phyloP scores from a whole-genome alignment of 2,113 vertebrate species.

The Gorsachius goisagi region DNA sequence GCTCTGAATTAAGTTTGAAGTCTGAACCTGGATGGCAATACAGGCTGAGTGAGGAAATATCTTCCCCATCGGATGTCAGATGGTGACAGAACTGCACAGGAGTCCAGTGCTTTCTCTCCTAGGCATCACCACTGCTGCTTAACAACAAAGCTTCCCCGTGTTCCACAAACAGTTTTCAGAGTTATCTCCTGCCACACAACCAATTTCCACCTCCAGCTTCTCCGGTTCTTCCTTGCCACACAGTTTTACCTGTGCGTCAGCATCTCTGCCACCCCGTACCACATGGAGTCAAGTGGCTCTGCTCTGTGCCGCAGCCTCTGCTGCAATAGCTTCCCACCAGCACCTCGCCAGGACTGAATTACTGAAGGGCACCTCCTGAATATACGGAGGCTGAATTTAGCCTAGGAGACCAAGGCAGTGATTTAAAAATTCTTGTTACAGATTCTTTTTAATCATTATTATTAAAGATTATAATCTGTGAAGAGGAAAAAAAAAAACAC shows the following conservation, averaged over 20 bases:
- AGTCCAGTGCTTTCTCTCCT: not conserved
- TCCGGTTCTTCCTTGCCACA: not conserved
- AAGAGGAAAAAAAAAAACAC: not conserved
- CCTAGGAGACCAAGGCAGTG: not conserved
- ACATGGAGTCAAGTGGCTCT: not conserved
- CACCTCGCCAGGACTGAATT: accelerated
- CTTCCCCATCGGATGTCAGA: not conserved
- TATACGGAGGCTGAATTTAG: not conserved
- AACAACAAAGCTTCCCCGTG: not conserved
- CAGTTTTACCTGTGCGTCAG: not conserved
- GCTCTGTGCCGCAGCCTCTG: not conserved
- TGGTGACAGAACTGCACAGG: not conserved
- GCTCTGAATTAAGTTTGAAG: not conserved
- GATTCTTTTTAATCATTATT: too few relatives aligned
- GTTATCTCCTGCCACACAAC: not conserved
- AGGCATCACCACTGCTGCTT: not conserved
- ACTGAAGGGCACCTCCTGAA: not conserved
- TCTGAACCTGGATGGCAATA: not conserved
- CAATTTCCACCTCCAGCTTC: not conserved
- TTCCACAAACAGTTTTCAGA: not conserved
- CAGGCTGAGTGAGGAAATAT: not conserved
- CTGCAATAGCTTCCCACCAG: not conserved
- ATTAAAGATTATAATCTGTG: not conserved
- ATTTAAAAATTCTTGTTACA: not conserved
- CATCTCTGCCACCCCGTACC: not conserved